Evolutionary conservation across 2,797 vertebrate genomes (phyloP), one percentile per base, ranked within the genome.

Genomic region (Coregonus ussuriensis): DNA sequence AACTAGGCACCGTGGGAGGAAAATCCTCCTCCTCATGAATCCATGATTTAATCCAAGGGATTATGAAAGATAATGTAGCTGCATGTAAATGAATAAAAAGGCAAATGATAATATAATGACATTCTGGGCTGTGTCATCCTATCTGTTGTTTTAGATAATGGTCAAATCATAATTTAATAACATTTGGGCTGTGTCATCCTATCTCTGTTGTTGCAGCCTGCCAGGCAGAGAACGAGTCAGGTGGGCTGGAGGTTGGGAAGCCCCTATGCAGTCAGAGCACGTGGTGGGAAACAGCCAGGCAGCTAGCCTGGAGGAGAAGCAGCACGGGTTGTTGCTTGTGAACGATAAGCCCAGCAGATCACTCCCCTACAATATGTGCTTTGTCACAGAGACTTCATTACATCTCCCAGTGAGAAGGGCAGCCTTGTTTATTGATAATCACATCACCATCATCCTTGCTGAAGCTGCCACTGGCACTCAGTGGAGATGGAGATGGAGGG

Each of bases 371-470:
- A 76, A 75, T 77, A 66, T 74, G 72, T 33, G 53, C 74, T 81
- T 82, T 83, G 83, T 79, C 79, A 75, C 4, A 67, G 4, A 1
- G 54, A 80, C 72, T 87, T 82, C 72, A 84, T 86, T 80, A 76
- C 59, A 82, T 78, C 78, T 88, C 76, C 16, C 56, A 47, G 77
- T 72, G 74, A 83, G 75, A 88, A 80, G 56, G 86, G 73, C 5
- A n/a, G 56, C 5, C 78, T 77, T 51, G 52, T 77, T 80, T 77
- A 86, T 91, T 88, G 87, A 87, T 84, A 91, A 91, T 91, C 90
- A 85, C 16, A 47, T 47, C 41, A 47, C 41, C 41, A 3, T 47
- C 41, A 13, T 47, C 41, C 41, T 47, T 9, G 9, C 41, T 47
- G 41, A 13, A 47, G 41, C 9, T 47, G 41, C 41, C 11, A 9